A percentile compares a stretch with the other conserved stretches of the same genome.
phyloP scores from a whole-genome alignment of 1,140 invertebrate genomes.

The Drosophila repletoides region DNA sequence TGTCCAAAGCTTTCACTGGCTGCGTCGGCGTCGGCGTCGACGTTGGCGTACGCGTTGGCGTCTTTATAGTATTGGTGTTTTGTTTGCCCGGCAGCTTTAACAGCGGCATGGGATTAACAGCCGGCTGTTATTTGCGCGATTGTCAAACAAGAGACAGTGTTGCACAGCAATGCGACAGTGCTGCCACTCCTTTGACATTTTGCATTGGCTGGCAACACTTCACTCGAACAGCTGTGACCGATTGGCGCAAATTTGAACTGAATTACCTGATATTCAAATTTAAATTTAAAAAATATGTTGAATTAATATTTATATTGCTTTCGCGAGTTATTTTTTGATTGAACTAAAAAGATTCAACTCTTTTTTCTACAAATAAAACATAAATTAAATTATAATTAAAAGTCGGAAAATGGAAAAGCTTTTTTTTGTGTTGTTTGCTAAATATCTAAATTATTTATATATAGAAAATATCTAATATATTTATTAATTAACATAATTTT shows the following conservation, averaged over 20 bases:
- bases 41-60: slow-evolving; percentile 11
- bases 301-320: not conserved
- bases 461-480: too few relatives aligned
- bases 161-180: not conserved
- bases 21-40: slow-evolving; percentile 6
- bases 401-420: too few relatives aligned
- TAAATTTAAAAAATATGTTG: not conserved
- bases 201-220: slow-evolving; percentile 11
- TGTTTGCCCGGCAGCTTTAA: slow-evolving; percentile 28
- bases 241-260: slow-evolving; percentile 23
- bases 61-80: slow-evolving; percentile 9
- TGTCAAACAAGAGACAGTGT: not conserved
- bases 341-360: too few relatives aligned
- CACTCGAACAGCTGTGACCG: not conserved
- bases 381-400: too few relatives aligned
- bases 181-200: not conserved
- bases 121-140: not conserved
- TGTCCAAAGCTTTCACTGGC: slow-evolving; percentile 33
- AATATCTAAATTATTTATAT: too few relatives aligned
- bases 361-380: too few relatives aligned
- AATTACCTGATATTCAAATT: too few relatives aligned
- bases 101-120: slow-evolving; percentile 6
- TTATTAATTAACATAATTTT: too few relatives aligned
- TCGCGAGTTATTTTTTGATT: too few relatives aligned
- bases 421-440: too few relatives aligned